These are phyloP conservation scores for Brachionus rubens DNA, from an alignment of 1,140 invertebrate species.

Conservation along the genomic window DNA sequence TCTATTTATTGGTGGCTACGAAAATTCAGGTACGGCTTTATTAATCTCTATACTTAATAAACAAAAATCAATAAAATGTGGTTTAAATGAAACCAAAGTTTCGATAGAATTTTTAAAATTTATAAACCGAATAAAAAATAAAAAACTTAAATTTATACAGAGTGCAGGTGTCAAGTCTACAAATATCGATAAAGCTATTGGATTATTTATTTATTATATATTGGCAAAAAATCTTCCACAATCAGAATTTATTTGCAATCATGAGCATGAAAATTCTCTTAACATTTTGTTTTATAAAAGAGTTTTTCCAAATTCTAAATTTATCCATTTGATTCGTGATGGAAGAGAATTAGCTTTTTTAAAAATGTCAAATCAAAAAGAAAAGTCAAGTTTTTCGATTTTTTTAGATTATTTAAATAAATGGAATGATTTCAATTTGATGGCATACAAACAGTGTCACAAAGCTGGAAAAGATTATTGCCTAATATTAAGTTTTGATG, in stretches of 20 bases:
- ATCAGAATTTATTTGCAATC: neutral
- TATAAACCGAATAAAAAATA: neutral
- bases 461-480: neutral
- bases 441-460: neutral
- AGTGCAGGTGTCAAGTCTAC: neutral
- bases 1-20: neutral
- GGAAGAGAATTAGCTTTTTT: neutral
- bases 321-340: slow-evolving; percentile 6
- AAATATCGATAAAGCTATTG: slow-evolving; percentile 29
- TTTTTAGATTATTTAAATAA: neutral
- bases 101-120: neutral
- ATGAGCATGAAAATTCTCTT: neutral
- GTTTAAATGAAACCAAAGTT: neutral
- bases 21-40: neutral
- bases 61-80: neutral
- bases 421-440: neutral
- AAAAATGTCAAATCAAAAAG: neutral
- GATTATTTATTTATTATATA: slow-evolving; percentile 11
- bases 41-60: neutral
- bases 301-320: slow-evolving; percentile 21
- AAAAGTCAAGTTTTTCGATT: neutral
- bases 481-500: neutral
- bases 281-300: neutral
- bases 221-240: neutral
- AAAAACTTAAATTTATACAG: neutral